A percentile compares a stretch with the other conserved stretches of the same genome.
Evolutionary conservation across 2,888 invertebrate genomes (phyloP).

Genomic region (Pandemis heparana): DNA sequence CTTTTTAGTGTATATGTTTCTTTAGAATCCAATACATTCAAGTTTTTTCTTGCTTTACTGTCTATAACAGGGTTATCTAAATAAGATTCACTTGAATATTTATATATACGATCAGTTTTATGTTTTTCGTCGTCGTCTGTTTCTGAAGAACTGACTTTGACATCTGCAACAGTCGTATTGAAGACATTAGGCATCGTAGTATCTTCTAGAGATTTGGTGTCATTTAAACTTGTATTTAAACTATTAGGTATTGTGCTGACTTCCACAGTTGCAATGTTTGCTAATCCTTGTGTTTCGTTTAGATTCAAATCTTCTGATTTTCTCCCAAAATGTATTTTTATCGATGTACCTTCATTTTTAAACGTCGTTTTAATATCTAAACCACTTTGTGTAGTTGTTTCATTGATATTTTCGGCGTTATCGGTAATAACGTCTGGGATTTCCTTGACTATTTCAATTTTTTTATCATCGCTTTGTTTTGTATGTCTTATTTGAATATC

Average conservation of each 20-base stretch:
- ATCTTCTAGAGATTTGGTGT: not conserved
- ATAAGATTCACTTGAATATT: conserved; percentile 1
- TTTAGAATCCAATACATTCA: not conserved
- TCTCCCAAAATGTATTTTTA: not conserved
- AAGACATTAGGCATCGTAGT: not conserved
- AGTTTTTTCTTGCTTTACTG: not conserved
- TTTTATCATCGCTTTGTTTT: not conserved
- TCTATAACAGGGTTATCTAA: not conserved
- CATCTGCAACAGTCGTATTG: not conserved
- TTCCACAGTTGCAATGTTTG: not conserved
- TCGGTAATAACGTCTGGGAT: not conserved
- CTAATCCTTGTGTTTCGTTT: not conserved
- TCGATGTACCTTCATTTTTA: not conserved
- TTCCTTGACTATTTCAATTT: not conserved
- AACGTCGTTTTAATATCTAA: not conserved
- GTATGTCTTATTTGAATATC: not conserved
- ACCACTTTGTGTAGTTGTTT: not conserved
- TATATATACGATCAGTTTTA: not conserved
- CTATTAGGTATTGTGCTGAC: not conserved
- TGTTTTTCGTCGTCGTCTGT: not conserved
- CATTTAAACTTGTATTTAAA: not conserved
- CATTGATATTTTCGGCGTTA: not conserved
- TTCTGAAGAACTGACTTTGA: not conserved
- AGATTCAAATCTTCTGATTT: not conserved
- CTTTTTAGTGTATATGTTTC: conserved; percentile 30